Conservation (phyloP, 2,888 invertebrate genomes). For the Netelia fuscicornis region DNA sequence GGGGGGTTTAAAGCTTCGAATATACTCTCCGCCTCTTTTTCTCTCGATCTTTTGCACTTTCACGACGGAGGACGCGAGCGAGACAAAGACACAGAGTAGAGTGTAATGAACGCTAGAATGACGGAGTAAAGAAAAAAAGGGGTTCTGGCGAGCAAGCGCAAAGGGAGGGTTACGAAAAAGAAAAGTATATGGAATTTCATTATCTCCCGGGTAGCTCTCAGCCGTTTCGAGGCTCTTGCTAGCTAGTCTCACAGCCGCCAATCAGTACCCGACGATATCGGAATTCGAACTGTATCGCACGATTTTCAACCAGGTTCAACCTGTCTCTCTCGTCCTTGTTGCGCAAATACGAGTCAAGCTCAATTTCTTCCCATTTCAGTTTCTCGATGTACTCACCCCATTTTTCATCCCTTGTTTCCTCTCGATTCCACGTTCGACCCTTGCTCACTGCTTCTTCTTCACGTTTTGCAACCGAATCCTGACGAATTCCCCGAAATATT, state of each 20-base stretch:
- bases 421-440: slow-evolving; percentile 41
- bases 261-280: slow-evolving; percentile 76
- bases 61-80: slow-evolving; percentile 13
- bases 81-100: slow-evolving; percentile 30
- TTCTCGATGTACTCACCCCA: slow-evolving; percentile 37
- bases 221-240: slow-evolving; percentile 57
- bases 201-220: slow-evolving; percentile 69
- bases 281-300: slow-evolving; percentile 79
- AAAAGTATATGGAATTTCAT: slow-evolving; percentile 77
- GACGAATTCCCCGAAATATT: slow-evolving; percentile 52
- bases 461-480: slow-evolving; percentile 6
- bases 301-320: slow-evolving; percentile 61
- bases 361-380: slow-evolving; percentile 40
- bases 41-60: slow-evolving; percentile 42
- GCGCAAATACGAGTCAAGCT: slow-evolving; percentile 44
- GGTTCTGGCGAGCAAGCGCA: slow-evolving; percentile 31
- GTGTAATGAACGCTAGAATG: slow-evolving; percentile 51
- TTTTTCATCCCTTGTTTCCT: slow-evolving; percentile 56
- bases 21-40: slow-evolving; percentile 16
- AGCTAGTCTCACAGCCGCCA: slow-evolving; percentile 69
- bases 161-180: slow-evolving; percentile 52
- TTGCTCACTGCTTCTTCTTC: slow-evolving; percentile 13
- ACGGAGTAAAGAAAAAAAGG: slow-evolving; percentile 41
- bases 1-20: slow-evolving; percentile 29
- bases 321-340: slow-evolving; percentile 54